phyloP scores from a whole-genome alignment of 2,888 invertebrate genomes.

The Athalia cordata region DNA sequence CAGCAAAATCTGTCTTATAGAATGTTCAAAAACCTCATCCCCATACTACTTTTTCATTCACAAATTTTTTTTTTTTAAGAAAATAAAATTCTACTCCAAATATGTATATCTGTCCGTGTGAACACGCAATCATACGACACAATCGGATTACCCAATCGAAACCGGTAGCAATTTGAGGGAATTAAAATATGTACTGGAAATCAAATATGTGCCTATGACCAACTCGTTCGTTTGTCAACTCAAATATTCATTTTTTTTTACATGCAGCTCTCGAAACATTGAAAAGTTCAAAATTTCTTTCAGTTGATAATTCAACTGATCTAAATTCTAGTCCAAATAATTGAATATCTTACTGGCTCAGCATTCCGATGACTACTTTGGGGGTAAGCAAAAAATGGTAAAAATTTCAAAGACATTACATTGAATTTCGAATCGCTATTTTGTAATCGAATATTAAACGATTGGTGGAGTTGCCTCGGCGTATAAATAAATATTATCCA shows the following conservation, averaged over 20 bases:
- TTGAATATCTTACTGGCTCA: too few relatives aligned
- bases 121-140: constrained; percentile 28
- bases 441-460: neutral
- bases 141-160: constrained; percentile 40
- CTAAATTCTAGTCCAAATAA: neutral
- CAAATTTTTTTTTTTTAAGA: too few relatives aligned
- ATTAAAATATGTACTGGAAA: neutral
- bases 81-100: too few relatives aligned
- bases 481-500: too few relatives aligned
- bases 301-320: too few relatives aligned
- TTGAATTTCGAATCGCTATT: neutral
- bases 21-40: too few relatives aligned
- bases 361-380: neutral
- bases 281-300: neutral
- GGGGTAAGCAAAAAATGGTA: neutral
- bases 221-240: constrained; percentile 34
- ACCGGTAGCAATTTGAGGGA: constrained; percentile 17
- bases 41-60: too few relatives aligned
- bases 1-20: too few relatives aligned
- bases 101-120: constrained; percentile 11
- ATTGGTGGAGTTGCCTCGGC: too few relatives aligned
- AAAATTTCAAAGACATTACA: neutral
- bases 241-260: neutral
- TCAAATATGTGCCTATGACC: neutral
- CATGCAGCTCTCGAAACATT: neutral